A percentile compares a stretch with the other conserved stretches of the same genome.
phyloP scores from a whole-genome alignment of 2,888 invertebrate species.

The Pecten maximus region DNA sequence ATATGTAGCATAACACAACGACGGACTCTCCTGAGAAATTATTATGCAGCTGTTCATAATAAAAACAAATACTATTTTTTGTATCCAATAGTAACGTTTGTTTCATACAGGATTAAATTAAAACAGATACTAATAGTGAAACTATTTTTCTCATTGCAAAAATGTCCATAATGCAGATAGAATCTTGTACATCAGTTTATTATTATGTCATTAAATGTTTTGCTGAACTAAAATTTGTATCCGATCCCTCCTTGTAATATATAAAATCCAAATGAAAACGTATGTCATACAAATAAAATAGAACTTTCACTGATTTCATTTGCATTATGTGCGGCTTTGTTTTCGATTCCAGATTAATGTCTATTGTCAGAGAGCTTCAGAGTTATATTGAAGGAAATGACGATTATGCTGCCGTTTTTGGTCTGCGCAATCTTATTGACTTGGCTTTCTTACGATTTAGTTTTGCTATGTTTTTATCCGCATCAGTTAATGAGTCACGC shows the following conservation, averaged over 20 bases:
- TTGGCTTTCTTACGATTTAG: conserved; percentile 48
- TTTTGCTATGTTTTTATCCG: conserved; percentile 51
- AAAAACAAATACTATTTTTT: too few species aligned
- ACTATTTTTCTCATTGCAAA: neutral
- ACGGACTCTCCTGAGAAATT: too few species aligned
- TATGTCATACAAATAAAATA: neutral
- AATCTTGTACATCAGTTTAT: neutral
- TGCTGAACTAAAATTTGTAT: neutral
- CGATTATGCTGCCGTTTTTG: conserved; percentile 54
- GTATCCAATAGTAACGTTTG: too few species aligned
- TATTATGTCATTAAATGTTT: neutral
- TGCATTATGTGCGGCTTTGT: neutral
- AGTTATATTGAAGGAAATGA: neutral
- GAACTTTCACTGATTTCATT: neutral
- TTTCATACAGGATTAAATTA: too few species aligned
- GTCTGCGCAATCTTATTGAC: conserved; percentile 49
- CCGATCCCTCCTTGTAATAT: neutral
- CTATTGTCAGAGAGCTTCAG: neutral
- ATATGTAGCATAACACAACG: too few species aligned
- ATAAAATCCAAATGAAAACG: neutral
- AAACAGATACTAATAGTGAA: too few species aligned
- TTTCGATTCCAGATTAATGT: neutral
- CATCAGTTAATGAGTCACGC: conserved; percentile 71
- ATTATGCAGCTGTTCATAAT: too few species aligned
- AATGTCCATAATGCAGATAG: neutral